Base-by-base conservation (phyloP, 2,113 vertebrate genomes). In the Ivindomyrus marchei region DNA sequence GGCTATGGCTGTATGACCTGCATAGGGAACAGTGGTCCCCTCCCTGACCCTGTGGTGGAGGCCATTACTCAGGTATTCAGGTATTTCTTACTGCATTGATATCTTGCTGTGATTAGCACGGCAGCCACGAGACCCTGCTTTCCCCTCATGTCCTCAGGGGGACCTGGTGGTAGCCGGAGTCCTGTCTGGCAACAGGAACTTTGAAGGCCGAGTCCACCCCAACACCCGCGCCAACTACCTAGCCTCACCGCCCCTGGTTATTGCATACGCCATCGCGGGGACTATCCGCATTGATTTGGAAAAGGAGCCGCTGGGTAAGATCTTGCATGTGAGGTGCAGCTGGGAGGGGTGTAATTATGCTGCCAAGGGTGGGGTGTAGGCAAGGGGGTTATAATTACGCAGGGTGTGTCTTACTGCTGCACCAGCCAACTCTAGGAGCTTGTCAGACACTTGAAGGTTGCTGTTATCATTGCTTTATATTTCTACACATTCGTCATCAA, bases 1-100 rank as follows among this genome's bases (percentile, higher is more conserved):
- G 98, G 98, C 90, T 99, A 99, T 11, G 98, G 98, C 52, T 99
- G 98, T 92, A 99, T 99, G 98, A 99, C 98, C 2, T 99, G 98
- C 92, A 99, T 99, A 87, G 98, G 98, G 89, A 99, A 99, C 94
- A 99, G 98, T 17, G 98, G 98, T 39, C 98, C 98, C 2, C 95
- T 99, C 0, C 98, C 98, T 0, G 98, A 99, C 3, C 90, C 96
- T 1, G 97, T 99, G 87, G 97, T 98, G 49, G 97, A 98, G 89
- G 98, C 98, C 89, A 97, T 99, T 91, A 97, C 95, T 0, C 94
- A 99, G 97, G 98, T 99, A 96, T 62, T 36, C 94, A 98, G 97
- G 98, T 99, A 96, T 58, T 36, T 19, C 80, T 7, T 3, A 2
- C 9, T 88, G 88, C 80, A 47, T 11, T 42, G 15, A 27, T 10